Conservation (phyloP, 1,140 invertebrate species). For the Drosophila bocki region DNA sequence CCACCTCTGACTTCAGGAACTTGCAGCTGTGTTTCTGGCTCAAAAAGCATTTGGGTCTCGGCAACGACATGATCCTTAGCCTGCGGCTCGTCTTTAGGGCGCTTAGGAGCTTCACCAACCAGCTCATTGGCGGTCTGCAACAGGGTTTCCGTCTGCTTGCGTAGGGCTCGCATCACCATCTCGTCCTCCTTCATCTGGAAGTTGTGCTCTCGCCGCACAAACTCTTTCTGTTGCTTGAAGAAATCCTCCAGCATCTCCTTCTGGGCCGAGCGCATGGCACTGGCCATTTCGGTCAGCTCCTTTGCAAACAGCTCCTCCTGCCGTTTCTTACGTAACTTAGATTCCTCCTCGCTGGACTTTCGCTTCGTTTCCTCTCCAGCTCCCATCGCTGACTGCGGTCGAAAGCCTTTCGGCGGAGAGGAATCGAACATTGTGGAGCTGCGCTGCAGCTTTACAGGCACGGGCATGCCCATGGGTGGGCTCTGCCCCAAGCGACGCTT, state of each 20-base stretch:
- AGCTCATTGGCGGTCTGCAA: slow-evolving; percentile 56
- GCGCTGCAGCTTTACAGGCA: slow-evolving; percentile 69
- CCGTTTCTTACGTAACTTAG: slow-evolving; percentile 37
- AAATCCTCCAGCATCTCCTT: slow-evolving; percentile 71
- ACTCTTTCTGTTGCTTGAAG: slow-evolving; percentile 72
- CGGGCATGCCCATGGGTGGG: slow-evolving; percentile 18
- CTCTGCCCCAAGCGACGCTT: slow-evolving; percentile 54
- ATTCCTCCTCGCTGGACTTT: slow-evolving; percentile 37
- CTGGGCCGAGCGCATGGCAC: slow-evolving; percentile 63
- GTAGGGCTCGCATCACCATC: slow-evolving; percentile 67
- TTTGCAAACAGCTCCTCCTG: slow-evolving; percentile 55
- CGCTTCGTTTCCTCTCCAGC: slow-evolving; percentile 10
- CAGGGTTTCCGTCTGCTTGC: slow-evolving; percentile 64
- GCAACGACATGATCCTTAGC: slow-evolving; percentile 2
- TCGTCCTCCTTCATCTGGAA: slow-evolving; percentile 75
- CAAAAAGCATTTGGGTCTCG: slow-evolving; percentile 30
- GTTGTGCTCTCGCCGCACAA: slow-evolving; percentile 70
- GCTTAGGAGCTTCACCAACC: background rate
- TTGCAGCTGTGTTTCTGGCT: slow-evolving; percentile 14
- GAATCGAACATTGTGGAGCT: slow-evolving; percentile 36
- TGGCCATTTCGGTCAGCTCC: slow-evolving; percentile 64
- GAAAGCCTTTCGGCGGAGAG: background rate
- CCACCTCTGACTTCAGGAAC: slow-evolving; percentile 1
- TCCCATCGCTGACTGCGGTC: background rate
- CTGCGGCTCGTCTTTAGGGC: background rate